Base-by-base conservation (phyloP, 2,797 vertebrate species). In the Mus caroli region DNA sequence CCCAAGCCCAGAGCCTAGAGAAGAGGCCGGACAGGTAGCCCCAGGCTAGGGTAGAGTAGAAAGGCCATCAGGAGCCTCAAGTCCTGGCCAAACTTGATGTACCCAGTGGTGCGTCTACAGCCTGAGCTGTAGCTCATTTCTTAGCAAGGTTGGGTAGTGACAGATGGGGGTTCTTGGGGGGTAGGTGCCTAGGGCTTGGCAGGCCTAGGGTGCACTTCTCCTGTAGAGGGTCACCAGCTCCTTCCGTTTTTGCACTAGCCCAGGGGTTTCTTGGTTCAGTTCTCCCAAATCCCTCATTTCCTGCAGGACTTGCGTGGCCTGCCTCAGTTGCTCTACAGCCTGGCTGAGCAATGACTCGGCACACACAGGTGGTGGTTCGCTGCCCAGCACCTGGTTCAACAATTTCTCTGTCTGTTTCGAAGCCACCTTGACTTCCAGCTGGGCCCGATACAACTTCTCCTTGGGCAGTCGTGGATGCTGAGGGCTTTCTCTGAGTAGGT, bases 251-350 rank as follows among this genome's bases (percentile, higher is more conserved):
- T 98, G 98, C 96, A 93, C 98, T 62, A 98, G 98, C 94, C 98
- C 98, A 34, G 97, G 98, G 24, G 93, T 79, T 94, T 98, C 98
- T 96, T 98, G 98, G 97, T 94, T 98, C 94, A 98, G 94, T 95
- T 98, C 98, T 97, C 98, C 99, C 60, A 99, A 98, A 97, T 97
- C 98, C 97, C 98, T 99, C 86, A 99, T 99, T 98, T 99, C 99
- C 97, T 98, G 99, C 97, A 99, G 98, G 98, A 99, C 99, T 79
- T 99, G 97, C 0, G 99, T 99, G 11, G 99, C 99, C 98, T 98
- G 99, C 96, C 97, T 98, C 96, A 99, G 98, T 97, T 99, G 99
- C 96, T 99, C 99, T 96, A 99, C 98, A 37, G 99, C 99, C 96
- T 99, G 98, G 46, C 98, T 98, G 93, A 99, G 99, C 97, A 99